Evolutionary conservation across 2,797 vertebrate genomes (phyloP).

Genomic region (Chrysocyon brachyurus): DNA sequence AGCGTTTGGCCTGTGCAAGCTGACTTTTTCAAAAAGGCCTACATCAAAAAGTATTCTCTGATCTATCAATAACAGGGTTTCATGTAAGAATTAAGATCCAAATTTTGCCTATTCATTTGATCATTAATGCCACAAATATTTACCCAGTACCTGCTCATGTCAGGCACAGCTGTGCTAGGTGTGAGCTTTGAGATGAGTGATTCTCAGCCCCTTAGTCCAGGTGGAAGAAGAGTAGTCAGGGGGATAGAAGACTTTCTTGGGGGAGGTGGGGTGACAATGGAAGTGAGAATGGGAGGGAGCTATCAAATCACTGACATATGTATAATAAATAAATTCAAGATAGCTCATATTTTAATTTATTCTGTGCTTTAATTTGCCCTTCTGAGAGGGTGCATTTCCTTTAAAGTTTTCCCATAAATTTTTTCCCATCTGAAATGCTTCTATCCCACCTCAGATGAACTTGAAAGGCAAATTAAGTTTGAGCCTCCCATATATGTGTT

Average conservation of each 20-base stretch:
- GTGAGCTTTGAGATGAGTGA: not conserved
- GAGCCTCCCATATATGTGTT: not conserved
- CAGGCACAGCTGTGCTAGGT: not conserved
- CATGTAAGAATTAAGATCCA: slow-evolving; percentile 8
- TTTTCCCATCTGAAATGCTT: slow-evolving; percentile 48
- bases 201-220: not conserved
- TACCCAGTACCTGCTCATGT: not conserved
- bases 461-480: slow-evolving; percentile 26
- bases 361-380: slow-evolving; percentile 48
- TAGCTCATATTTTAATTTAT: not conserved
- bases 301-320: not conserved
- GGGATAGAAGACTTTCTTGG: not conserved
- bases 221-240: not conserved
- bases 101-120: not conserved
- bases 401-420: not conserved
- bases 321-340: not conserved
- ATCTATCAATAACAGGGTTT: not conserved
- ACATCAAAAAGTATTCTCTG: not conserved
- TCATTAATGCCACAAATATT: not conserved
- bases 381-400: slow-evolving; percentile 20
- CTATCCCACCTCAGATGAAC: not conserved
- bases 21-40: not conserved
- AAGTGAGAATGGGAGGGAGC: not conserved
- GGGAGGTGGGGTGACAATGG: not conserved
- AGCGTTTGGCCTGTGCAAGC: not conserved